These are phyloP conservation scores for Sclerurus mexicanus DNA, from an alignment of 2,113 vertebrate genomes.

Conservation along the genomic window DNA sequence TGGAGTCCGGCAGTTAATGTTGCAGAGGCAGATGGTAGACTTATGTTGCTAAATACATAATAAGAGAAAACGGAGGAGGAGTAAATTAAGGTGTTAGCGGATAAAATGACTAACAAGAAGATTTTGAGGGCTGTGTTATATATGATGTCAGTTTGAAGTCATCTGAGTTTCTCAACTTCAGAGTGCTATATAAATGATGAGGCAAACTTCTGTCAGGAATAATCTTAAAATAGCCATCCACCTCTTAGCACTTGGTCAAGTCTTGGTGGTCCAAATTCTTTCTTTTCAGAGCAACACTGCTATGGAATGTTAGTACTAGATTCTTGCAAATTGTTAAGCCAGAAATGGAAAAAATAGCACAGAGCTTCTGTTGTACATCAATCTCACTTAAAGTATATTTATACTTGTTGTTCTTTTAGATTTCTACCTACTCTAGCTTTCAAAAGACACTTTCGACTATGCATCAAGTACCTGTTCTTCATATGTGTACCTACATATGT, in stretches of 20 bases:
- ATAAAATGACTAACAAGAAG: slow-evolving; percentile 12
- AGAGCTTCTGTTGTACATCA: background rate
- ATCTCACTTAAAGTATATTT: background rate
- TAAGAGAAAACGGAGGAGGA: background rate
- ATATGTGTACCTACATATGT: background rate
- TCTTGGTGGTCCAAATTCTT: background rate
- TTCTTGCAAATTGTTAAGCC: background rate
- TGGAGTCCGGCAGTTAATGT: background rate
- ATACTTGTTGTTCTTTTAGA: background rate
- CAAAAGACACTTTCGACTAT: background rate
- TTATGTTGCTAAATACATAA: background rate
- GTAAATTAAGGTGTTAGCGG: background rate
- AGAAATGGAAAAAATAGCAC: background rate
- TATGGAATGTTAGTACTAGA: background rate
- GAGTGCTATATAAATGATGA: background rate
- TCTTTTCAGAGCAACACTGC: background rate
- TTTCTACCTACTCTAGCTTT: background rate
- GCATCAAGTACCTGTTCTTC: background rate
- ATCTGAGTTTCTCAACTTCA: background rate
- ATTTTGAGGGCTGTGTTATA: background rate
- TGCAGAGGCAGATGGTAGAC: slow-evolving; percentile 22
- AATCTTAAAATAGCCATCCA: background rate
- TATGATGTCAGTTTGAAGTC: background rate
- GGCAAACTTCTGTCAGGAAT: background rate
- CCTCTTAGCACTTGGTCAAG: background rate